phyloP scores from a whole-genome alignment of 2,797 vertebrate species.

The Neosilurus mollespiculum region DNA sequence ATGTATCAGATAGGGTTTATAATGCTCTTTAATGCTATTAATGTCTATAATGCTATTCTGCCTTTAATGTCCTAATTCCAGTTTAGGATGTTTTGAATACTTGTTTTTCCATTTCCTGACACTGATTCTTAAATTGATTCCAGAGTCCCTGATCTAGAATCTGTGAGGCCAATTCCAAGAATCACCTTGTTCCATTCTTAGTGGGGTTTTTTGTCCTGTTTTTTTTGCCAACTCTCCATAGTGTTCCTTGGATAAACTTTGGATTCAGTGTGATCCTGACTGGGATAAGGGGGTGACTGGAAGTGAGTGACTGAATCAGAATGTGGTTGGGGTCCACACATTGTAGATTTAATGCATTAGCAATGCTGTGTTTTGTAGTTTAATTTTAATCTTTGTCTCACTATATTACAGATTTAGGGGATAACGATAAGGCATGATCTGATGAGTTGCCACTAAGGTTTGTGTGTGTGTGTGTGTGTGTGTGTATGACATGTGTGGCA shows the following conservation, averaged over 20 bases:
- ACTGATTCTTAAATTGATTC: not conserved
- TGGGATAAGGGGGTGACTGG: not conserved
- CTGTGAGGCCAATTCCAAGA: not conserved
- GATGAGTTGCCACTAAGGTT: slow-evolving; percentile 15
- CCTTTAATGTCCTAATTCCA: not conserved
- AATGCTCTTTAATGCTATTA: too few relatives aligned
- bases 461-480: not conserved
- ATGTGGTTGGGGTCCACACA: not conserved
- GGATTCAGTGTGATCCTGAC: not conserved
- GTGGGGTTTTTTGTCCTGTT: too few relatives aligned
- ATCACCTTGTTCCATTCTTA: not conserved
- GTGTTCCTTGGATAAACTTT: not conserved
- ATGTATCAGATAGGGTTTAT: too few relatives aligned
- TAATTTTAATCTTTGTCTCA: not conserved
- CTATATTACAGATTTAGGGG: not conserved
- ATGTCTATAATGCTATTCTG: too few relatives aligned
- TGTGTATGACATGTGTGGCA: not conserved
- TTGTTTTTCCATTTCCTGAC: not conserved
- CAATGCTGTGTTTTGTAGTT: not conserved
- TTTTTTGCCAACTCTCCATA: not conserved
- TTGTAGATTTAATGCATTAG: not conserved
- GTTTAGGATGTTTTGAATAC: not conserved
- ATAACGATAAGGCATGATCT: slow-evolving; percentile 21
- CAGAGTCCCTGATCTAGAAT: not conserved
- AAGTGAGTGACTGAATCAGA: not conserved